Evolutionary conservation across 2,797 vertebrate species (phyloP), one percentile per base, ranked within the genome.

Genomic region (Myotis myotis): DNA sequence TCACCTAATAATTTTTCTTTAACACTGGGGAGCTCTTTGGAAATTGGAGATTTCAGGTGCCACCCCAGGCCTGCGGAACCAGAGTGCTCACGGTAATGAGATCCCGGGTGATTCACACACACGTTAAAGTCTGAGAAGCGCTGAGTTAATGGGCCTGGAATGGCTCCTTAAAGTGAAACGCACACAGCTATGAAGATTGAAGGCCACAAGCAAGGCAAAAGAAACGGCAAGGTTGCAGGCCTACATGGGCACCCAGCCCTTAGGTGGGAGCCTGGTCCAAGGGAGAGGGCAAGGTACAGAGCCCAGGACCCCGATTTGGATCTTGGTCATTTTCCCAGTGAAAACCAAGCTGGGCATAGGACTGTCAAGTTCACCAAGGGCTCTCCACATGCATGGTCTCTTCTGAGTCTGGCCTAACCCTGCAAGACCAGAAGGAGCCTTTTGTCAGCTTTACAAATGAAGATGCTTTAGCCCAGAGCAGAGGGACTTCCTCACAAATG

Each of bases 21-120:
- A 86, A 30, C 33, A 53, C 36, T 15, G 20, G 51, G 33, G 49
- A 87, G 22, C 57, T 36, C 55, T 66, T 82, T 74, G 74, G 75
- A 76, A 47, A 78, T 1, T 12, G n/a, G 28, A 53, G 30, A 6
- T 51, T 57, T 79, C 30, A 9, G 8, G 85, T 7, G n/a, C 20
- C 36, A 7, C 41, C 33, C 30, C 49, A 33, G 36, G 41, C 60
- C 47, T 81, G 1, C 68, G 20, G 28, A 78, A 70, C 68, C 53
- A 41, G 44, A 70, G 41, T 0, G 0, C 2, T 3, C 25, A 19
- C 0, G 0, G 57, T 33, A 30, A 20, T 9, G 36, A 82, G 33
- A 38, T 57, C 20, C 49, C 80, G 70, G 51, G 44, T 57, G 68
- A 64, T 49, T 33, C 38, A 2, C 8, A 2, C 5, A 30, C 55